These are phyloP conservation scores for Anoplophora glabripennis DNA, from an alignment of 1,140 invertebrate genomes.

Conservation along the genomic window DNA sequence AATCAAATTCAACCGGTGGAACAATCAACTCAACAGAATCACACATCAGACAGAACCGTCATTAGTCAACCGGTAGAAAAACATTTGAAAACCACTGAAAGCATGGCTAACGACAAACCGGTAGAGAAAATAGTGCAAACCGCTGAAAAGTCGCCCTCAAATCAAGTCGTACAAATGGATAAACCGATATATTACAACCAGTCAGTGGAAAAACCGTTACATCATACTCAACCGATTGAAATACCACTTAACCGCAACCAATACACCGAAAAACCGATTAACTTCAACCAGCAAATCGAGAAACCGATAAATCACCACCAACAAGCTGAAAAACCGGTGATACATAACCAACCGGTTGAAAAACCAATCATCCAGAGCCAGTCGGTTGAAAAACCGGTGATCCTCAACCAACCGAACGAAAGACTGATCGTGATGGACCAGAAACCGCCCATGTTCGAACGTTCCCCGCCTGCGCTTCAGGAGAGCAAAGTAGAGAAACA, in stretches of 20 bases:
- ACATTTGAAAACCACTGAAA: neutral
- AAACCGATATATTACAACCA: no score
- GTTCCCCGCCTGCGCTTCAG: neutral
- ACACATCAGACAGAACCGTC: neutral
- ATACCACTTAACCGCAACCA: neutral
- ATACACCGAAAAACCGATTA: neutral
- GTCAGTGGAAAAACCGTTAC: no score
- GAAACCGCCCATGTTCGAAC: neutral
- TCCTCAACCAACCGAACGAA: no score
- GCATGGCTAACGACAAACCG: neutral
- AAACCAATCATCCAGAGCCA: neutral
- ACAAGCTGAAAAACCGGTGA: conserved; percentile 6
- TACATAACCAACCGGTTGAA: conserved; percentile 2
- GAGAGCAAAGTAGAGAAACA: neutral
- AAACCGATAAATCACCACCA: conserved; percentile 8
- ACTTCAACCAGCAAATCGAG: neutral
- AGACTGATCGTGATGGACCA: neutral
- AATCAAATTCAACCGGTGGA: neutral
- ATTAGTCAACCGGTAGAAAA: neutral
- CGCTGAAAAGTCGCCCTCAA: neutral
- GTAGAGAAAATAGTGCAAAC: neutral
- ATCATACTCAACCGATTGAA: no score
- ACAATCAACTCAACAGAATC: neutral
- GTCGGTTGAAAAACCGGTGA: neutral
- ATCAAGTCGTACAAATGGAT: no score